phyloP scores from a whole-genome alignment of 2,797 vertebrate species.

The Pseudotriccus pelzelni region DNA sequence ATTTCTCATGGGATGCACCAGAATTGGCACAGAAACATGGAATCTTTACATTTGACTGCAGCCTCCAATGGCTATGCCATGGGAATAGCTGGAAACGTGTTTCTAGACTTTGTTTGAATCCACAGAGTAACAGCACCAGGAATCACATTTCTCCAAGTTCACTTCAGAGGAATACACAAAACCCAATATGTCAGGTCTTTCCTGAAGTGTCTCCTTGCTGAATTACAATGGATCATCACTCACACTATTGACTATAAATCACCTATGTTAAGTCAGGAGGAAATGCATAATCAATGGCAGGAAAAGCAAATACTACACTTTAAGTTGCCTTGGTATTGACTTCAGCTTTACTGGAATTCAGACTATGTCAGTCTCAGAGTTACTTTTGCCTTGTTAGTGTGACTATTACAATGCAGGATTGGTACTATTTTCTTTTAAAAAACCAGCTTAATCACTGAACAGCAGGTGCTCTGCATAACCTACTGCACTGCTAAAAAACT shows the following conservation, averaged over 20 bases:
- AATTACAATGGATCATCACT: background rate
- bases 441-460: background rate
- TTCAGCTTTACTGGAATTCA: constrained; percentile 1
- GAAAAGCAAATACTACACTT: constrained; percentile 26
- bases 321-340: background rate
- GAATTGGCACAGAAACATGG: background rate
- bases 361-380: background rate
- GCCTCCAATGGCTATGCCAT: background rate
- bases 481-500: background rate
- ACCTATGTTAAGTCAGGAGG: background rate
- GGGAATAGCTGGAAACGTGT: background rate
- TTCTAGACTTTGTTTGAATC: background rate
- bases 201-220: background rate
- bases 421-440: background rate
- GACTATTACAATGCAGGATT: background rate
- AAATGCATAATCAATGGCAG: constrained; percentile 31
- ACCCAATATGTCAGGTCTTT: background rate
- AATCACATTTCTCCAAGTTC: background rate
- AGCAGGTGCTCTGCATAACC: background rate
- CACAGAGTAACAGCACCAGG: background rate
- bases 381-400: background rate
- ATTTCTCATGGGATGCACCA: background rate
- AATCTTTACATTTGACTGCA: background rate
- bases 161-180: background rate
- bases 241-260: background rate